Evolutionary conservation across 2,797 vertebrate species (phyloP), one percentile per base, ranked within the genome.

Genomic region (Acrossocheilus wenchowensis): DNA sequence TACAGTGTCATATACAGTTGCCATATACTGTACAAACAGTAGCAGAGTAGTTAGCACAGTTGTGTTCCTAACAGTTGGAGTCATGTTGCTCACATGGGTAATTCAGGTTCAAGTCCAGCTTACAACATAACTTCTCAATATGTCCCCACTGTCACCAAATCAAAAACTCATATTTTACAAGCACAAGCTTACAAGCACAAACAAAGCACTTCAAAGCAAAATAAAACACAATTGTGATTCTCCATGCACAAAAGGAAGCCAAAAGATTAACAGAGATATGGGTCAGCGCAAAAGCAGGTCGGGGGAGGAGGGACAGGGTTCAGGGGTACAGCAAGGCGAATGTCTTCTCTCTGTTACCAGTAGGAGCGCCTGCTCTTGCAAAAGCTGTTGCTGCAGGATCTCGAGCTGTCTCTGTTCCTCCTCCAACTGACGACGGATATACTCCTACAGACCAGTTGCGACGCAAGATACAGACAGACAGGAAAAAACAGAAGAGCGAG

Each of bases 361-460:
- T 95, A 99, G 97, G 93, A 99, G 97, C 0, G 95, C 98, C 94
- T 99, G 98, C 91, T 99, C 98, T 95, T 99, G 98, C 93, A 99
- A 96, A 91, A 99, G 96, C 94, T 99, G 98, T 94, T 99, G 98
- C 95, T 99, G 98, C 93, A 99, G 96, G 92, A 99, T 99, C 96
- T 99, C 98, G 96, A 99, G 97, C 96, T 99, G 98, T 88, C 98
- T 98, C 94, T 99, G 98, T 92, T 99, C 98, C 93, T 99, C 98
- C 92, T 99, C 98, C 97, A 99, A 95, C 97, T 99, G 98, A 92
- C 97, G 97, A 95, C 98, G 97, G 95, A 99, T 99, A 96, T 98
- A 99, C 89, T 99, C 98, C 98, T 99, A 97, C 95, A 96, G 95
- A 84, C 88, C 87, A 91, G 60, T 92, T 89, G 92, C 92, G 93